Evolutionary conservation across 1,140 invertebrate genomes (phyloP).

Genomic region (Stegodyphus dumicola): DNA sequence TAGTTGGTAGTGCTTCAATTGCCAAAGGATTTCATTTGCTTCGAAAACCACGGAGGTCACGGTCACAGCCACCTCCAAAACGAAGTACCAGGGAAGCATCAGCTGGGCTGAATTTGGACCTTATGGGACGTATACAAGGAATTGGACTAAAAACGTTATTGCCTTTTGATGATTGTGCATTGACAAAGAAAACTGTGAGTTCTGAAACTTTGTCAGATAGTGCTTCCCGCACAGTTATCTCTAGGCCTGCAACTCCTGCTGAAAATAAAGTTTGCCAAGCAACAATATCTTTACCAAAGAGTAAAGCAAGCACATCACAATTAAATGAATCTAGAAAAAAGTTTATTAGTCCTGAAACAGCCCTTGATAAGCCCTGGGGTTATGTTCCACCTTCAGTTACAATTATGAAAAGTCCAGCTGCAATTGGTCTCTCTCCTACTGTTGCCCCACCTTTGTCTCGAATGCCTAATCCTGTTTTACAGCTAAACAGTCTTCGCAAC

Average conservation of each 20-base stretch:
- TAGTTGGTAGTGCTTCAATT: conserved; percentile 50
- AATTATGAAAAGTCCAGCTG: conserved; percentile 50
- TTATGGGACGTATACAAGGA: conserved; percentile 54
- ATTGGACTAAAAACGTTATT: conserved; percentile 46
- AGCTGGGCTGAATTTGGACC: conserved; percentile 38
- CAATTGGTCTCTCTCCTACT: conserved; percentile 54
- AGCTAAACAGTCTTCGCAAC: conserved; percentile 54
- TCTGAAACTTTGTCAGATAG: background rate
- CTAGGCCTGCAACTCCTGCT: background rate
- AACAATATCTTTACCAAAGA: background rate
- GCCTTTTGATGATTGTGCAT: conserved; percentile 5
- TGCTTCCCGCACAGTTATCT: conserved; percentile 15
- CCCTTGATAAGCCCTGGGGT: conserved; percentile 46
- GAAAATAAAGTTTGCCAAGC: background rate
- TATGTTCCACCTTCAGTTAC: conserved; percentile 50
- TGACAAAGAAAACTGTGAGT: conserved; percentile 8
- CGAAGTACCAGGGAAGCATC: conserved; percentile 25
- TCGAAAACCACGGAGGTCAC: conserved; percentile 27
- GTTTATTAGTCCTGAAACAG: conserved; percentile 16
- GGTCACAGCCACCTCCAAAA: conserved; percentile 47
- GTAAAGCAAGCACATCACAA: background rate
- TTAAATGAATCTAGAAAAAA: background rate
- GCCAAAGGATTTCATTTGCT: conserved; percentile 53
- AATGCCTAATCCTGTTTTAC: conserved; percentile 61
- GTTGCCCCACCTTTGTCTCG: conserved; percentile 55